These are phyloP conservation scores for Magallana nippona DNA, from an alignment of 2,888 invertebrate species.

Conservation along the genomic window DNA sequence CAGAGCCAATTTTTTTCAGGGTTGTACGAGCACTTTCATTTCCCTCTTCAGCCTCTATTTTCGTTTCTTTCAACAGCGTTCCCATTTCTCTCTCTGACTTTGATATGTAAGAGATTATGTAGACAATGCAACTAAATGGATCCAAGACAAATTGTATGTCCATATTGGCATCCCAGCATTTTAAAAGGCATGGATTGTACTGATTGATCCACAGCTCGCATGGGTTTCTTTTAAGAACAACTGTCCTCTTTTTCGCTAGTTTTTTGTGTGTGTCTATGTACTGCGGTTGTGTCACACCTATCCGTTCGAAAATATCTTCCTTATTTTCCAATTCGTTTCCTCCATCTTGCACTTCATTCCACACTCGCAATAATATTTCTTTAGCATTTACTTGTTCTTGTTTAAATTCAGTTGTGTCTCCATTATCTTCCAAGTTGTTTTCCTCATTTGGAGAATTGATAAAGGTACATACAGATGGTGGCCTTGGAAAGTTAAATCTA, in stretches of 20 bases:
- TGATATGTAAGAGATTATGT: conserved; percentile 38
- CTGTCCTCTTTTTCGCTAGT: background rate
- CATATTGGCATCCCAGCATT: conserved; percentile 35
- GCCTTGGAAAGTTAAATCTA: too few species aligned
- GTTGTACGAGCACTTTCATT: conserved; percentile 37
- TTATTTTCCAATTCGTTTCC: background rate
- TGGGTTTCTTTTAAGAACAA: conserved; percentile 2
- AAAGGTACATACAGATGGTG: too few species aligned
- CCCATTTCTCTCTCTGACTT: conserved; percentile 34
- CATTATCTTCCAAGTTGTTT: too few species aligned
- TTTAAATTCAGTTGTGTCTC: too few species aligned
- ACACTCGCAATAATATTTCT: too few species aligned
- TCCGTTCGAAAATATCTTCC: too few species aligned
- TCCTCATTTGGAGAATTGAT: conserved; percentile 44
- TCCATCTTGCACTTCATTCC: background rate
- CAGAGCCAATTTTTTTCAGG: conserved; percentile 41
- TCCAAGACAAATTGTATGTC: conserved; percentile 44
- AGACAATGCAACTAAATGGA: conserved; percentile 40
- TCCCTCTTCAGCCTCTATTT: conserved; percentile 34
- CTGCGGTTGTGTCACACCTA: background rate
- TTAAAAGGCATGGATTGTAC: conserved; percentile 32
- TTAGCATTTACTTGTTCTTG: too few species aligned
- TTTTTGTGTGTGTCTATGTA: conserved; percentile 15
- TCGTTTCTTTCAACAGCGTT: background rate
- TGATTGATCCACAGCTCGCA: conserved; percentile 40